Evolutionary conservation across 2,888 invertebrate genomes (phyloP), one percentile per base, ranked within the genome.

Genomic region (Eilema caniola): DNA sequence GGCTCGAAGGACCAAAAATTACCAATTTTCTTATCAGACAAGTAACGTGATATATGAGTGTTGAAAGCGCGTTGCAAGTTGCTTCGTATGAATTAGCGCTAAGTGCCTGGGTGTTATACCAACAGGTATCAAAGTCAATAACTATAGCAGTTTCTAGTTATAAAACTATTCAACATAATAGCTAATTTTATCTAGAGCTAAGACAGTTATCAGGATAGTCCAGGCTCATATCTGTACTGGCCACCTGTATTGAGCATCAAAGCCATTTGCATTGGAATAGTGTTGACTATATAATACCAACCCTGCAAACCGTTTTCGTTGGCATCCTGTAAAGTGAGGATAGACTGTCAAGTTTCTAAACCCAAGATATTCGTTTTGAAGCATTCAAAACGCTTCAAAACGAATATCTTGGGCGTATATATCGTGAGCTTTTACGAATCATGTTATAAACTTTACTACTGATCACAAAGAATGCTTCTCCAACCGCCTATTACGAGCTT

Each of bases 231-330:
- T 33, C 31, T 8, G 31, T 33, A 33, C 31, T 12, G 56, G 10
- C 31, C 37, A n/a, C 20, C 28, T 59, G 24, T 53, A 41, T 23
- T 16, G 23, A 14, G 24, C n/a, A 60, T 63, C 57, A 47, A 24
- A 31, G 14, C 11, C 14, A 65, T 65, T 69, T 61, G 60, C 61
- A 69, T 65, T 61, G 53, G 7, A 69, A 61, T 69, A 23, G 8
- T 60, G 16, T 56, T 8, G 11, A 14, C 14, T 1, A 8, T 16
- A 37, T 24, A 47, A 20, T 47, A 3, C 16, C 14, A 24, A 3
- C 0, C 4, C n/a, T 57, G 25, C 10, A 8, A 25, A 25, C 2
- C 20, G 7, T 23, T 5, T 25, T 59, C 5, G 25, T 25, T 59
- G 16, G 7, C 1, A 53, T 53, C 10, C 53, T 5, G n/a, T 53